Base-by-base conservation (phyloP, 2,888 invertebrate genomes). In the Protonemura montana region DNA sequence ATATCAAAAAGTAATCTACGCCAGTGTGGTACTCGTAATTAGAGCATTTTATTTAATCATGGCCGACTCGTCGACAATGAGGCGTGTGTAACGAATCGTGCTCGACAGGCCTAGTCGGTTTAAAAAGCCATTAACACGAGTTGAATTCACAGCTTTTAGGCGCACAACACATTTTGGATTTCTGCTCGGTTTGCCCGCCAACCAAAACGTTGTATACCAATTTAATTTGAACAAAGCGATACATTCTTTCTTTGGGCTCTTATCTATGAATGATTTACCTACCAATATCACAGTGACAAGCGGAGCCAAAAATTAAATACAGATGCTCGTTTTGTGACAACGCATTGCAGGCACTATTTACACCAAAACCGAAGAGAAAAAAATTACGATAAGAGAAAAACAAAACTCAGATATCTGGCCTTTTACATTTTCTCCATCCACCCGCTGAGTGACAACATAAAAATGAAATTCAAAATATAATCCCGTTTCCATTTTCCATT, bases 381-480 rank as follows among this genome's bases (percentile, higher is more conserved):
- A 35, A 10, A n/a, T n/a, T n/a, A n/a, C n/a, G n/a, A n/a, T n/a
- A n/a, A n/a, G n/a, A n/a, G n/a, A 35, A 35, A 35, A 35, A 10
- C 59, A 59, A 59, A 59, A 59, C 21, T 21, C 59, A 59, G 59
- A 59, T 59, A 3, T 59, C 59, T 21, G 59, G 21, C 13, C 59
- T 59, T 21, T 3, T 59, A 59, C 59, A 59, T 59, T 59, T 21
- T 59, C 59, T 13, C 21, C 59, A 13, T 10, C 59, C 41, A 41
- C 13, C 41, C 59, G 13, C 59, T 59, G 59, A 59, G 59, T 59
- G 59, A 59, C 59, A 59, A 59, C 59, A 21, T 59, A 59, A 59
- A 59, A 59, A 59, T 59, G 59, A 59, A 59, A 59, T 59, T 59
- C 59, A 16, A 59, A 59, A 59, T 59, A 59, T 59, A 59, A 59